phyloP scores from a whole-genome alignment of 2,113 vertebrate genomes.

The Pontoporia blainvillei region DNA sequence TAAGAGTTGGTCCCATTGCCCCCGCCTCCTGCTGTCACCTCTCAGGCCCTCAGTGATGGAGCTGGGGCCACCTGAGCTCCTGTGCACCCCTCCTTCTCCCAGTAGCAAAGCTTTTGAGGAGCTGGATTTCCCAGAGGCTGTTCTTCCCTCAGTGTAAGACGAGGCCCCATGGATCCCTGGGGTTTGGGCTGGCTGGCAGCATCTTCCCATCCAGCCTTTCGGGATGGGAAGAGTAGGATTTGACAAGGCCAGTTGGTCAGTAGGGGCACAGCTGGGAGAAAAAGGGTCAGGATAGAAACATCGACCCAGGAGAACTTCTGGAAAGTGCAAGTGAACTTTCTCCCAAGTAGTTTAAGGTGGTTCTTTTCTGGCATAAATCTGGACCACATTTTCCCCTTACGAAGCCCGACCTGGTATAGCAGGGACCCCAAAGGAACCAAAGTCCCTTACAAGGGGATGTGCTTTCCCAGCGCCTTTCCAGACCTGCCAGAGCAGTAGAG shows the following conservation, averaged over 20 bases:
- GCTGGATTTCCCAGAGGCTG: background rate
- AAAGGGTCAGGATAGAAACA: background rate
- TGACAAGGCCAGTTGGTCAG: background rate
- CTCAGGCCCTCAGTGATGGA: background rate
- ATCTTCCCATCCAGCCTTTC: background rate
- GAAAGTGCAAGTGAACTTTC: background rate
- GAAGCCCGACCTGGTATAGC: background rate
- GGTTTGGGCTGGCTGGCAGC: background rate
- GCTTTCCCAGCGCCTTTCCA: background rate
- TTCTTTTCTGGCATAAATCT: background rate
- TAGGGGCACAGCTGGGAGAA: background rate
- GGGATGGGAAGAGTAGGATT: background rate
- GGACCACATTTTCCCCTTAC: background rate
- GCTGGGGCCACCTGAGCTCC: background rate
- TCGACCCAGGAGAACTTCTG: background rate
- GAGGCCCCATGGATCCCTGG: background rate
- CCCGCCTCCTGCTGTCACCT: background rate
- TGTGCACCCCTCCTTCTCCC: background rate
- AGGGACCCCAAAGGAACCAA: background rate
- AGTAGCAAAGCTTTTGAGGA: background rate
- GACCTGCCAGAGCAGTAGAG: background rate
- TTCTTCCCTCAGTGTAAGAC: background rate
- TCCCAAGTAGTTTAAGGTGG: background rate
- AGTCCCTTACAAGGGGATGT: rapidly evolving
- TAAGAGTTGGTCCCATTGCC: background rate